phyloP scores from a whole-genome alignment of 2,113 vertebrate species.

The Tricholaema leucomelas region DNA sequence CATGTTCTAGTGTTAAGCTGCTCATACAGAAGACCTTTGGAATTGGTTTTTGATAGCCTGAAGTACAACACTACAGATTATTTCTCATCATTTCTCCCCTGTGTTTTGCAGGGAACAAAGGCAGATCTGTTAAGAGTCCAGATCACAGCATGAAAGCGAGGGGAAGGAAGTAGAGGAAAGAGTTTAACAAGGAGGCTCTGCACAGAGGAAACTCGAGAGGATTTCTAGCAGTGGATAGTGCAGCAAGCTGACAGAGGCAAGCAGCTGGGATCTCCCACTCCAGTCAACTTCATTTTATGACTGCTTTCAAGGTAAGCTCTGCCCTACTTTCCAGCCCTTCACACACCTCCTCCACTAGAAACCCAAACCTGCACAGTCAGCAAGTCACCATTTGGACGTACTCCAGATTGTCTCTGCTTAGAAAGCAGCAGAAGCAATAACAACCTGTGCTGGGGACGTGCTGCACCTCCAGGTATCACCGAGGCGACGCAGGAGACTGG shows the following conservation, averaged over 20 bases:
- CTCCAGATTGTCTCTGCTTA: neutral
- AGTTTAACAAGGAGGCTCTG: neutral
- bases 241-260: too few relatives aligned
- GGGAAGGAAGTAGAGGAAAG: neutral
- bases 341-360: neutral
- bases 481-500: fast-evolving
- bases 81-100: neutral
- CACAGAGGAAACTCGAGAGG: neutral
- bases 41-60: neutral
- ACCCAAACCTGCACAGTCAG: neutral
- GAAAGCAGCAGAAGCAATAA: neutral
- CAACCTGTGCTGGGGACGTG: neutral
- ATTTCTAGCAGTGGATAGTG: fast-evolving
- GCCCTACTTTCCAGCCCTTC: neutral
- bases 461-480: neutral
- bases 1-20: neutral
- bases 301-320: neutral
- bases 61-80: neutral
- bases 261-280: neutral
- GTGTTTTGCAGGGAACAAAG: neutral
- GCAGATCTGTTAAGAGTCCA: neutral
- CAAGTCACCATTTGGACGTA: neutral
- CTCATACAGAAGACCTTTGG: neutral
- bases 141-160: fast-evolving
- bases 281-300: neutral